Percentiles rank a stretch among this genome's conserved stretches.
Evolutionary conservation across 2,888 invertebrate genomes (phyloP).

Genomic region (Cataglyphis rosenhaueri): DNA sequence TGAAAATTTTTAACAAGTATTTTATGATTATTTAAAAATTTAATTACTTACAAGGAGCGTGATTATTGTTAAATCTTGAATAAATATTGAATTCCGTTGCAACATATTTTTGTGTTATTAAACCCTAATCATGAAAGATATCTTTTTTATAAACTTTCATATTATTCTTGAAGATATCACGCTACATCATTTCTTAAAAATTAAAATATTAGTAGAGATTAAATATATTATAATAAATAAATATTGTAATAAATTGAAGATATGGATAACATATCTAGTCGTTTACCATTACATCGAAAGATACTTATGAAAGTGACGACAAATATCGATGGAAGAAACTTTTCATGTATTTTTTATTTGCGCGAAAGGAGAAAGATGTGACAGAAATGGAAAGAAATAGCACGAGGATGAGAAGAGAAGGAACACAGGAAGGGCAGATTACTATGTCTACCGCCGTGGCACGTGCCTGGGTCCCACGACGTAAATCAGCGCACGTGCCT

Average conservation of each 20-base stretch:
- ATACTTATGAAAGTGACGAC: neutral
- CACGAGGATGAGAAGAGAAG: slow-evolving; percentile 42
- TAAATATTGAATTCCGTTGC: neutral
- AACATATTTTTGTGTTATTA: too few species aligned
- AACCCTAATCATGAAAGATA: neutral
- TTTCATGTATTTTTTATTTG: slow-evolving; percentile 19
- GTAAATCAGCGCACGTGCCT: slow-evolving; percentile 73
- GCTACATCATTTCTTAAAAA: neutral
- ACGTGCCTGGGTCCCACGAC: slow-evolving; percentile 70
- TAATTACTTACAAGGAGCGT: neutral
- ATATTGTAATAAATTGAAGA: neutral
- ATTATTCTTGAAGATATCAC: neutral
- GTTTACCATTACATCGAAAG: slow-evolving; percentile 24
- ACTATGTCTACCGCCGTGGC: slow-evolving; percentile 62
- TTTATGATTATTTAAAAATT: neutral
- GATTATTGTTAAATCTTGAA: neutral
- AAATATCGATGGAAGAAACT: neutral
- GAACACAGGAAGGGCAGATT: slow-evolving; percentile 45
- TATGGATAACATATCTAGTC: neutral
- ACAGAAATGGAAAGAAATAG: slow-evolving; percentile 17
- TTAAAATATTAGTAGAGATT: neutral
- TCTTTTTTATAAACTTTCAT: neutral
- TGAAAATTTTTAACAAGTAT: slow-evolving; percentile 3
- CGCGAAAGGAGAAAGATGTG: slow-evolving; percentile 40
- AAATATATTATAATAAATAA: neutral